Evolutionary conservation across 2,888 invertebrate species (phyloP), one percentile per base, ranked within the genome.

Genomic region (Ophion ventricosus): DNA sequence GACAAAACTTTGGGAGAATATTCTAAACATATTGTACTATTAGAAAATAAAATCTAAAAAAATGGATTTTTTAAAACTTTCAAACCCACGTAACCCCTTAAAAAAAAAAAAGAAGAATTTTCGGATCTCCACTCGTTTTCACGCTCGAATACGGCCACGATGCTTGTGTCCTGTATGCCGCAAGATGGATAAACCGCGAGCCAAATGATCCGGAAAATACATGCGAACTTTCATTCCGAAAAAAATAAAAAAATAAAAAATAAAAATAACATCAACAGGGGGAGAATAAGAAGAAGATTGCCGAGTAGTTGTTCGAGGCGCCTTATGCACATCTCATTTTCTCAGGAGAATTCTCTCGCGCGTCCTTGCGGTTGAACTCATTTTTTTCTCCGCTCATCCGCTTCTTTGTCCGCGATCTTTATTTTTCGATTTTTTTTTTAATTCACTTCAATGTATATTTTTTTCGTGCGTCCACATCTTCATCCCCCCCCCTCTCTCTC

Each of bases 311-410:
- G 59, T 67, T 70, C 40, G 54, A 40, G 72, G 4, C 88, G 87
- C 87, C 88, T 88, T 88, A 85, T 85, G 88, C 87, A 82, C 87
- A 89, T 90, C 85, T 66, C 54, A 80, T 80, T 85, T 87, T 87
- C 86, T 89, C 86, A 82, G 72, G 86, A 85, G 78, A 75, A 72
- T 83, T 81, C 84, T 79, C 85, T 81, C 81, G 69, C 83, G 73
- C 69, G 73, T 76, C 78, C 82, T 82, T 81, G 81, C 83, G 85
- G 76, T 87, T 82, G 80, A 80, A 14, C 70, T n/a, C 61, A 56
- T 67, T 80, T 80, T 78, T 84, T 64, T 73, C 82, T 78, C 59
- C 63, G 67, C 79, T 84, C 85, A 83, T 74, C 76, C 85, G 83
- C 2, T 84, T 72, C 77, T 80, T 87, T 83, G 76, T 83, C 81